These are phyloP conservation scores for Puma concolor DNA, from an alignment of 2,113 vertebrate species.

Conservation along the genomic window DNA sequence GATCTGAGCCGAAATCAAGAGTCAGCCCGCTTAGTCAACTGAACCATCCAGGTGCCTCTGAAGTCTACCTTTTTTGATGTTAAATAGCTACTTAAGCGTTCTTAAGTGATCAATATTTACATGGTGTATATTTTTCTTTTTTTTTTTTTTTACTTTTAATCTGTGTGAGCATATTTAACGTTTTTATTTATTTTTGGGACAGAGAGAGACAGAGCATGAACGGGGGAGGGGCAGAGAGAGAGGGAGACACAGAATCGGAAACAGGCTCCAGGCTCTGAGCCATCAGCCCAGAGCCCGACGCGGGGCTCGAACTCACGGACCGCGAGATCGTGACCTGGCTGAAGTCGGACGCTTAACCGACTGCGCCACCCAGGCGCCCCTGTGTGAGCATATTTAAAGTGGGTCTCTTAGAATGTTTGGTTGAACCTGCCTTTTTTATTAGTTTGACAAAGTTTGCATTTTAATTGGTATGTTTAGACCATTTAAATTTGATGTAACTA, in stretches of 20 bases:
- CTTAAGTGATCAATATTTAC: neutral
- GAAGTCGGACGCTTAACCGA: no score
- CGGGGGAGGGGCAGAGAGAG: no score
- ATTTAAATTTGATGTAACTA: neutral
- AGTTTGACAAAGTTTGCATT: neutral
- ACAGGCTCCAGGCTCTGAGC: no score
- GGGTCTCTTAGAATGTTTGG: neutral
- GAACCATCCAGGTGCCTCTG: neutral
- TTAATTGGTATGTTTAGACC: neutral
- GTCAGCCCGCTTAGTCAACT: no score
- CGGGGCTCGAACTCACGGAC: no score
- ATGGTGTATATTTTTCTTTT: neutral
- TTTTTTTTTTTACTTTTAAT: conserved; percentile 8
- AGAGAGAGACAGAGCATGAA: no score
- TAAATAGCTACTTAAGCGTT: neutral
- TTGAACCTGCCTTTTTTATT: conserved; percentile 12
- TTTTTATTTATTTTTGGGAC: no score
- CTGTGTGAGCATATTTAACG: neutral
- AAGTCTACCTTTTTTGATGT: neutral
- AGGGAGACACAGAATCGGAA: no score
- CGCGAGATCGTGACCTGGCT: no score
- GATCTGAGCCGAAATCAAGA: no score
- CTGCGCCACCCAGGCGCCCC: no score
- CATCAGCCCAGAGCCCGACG: no score
- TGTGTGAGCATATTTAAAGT: neutral